Percentiles rank a stretch among this genome's conserved stretches.
Conservation (phyloP, 2,113 vertebrate genomes). For the Octodon degus region DNA sequence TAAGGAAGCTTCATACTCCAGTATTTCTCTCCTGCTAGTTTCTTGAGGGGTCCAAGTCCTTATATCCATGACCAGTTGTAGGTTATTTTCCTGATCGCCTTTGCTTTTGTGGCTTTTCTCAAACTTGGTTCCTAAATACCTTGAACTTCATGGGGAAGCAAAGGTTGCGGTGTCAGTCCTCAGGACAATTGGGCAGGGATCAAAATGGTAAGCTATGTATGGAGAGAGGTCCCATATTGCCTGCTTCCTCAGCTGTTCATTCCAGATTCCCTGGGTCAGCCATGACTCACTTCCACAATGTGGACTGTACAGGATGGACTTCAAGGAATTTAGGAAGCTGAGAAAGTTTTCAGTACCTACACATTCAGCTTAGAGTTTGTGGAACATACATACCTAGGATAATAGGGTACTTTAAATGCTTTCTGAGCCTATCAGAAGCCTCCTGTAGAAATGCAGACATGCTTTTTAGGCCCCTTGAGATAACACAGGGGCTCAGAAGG, state of each 20-base stretch:
- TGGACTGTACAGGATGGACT: slow-evolving; percentile 72
- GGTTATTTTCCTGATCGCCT: slow-evolving; percentile 80
- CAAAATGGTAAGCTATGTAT: slow-evolving; percentile 82
- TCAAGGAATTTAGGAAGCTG: slow-evolving; percentile 52
- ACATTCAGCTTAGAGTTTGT: slow-evolving; percentile 58
- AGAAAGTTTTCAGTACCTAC: slow-evolving; percentile 77
- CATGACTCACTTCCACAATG: slow-evolving; percentile 68
- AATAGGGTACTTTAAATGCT: slow-evolving; percentile 72
- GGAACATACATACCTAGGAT: slow-evolving; percentile 62
- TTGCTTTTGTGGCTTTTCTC: slow-evolving; percentile 83
- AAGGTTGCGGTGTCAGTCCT: slow-evolving; percentile 82
- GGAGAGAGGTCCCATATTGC: slow-evolving; percentile 73
- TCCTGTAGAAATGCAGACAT: slow-evolving; percentile 71
- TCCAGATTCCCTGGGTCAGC: slow-evolving; percentile 68
- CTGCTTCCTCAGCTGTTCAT: slow-evolving; percentile 78
- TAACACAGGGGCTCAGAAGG: slow-evolving; percentile 74
- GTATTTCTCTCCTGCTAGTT: slow-evolving; percentile 3
- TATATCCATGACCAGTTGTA: slow-evolving; percentile 52
- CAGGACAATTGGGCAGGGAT: slow-evolving; percentile 80
- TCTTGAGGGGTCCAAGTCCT: slow-evolving; percentile 56
- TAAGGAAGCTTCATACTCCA: neutral
- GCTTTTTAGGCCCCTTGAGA: slow-evolving; percentile 71
- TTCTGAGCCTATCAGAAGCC: slow-evolving; percentile 58
- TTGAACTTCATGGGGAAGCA: slow-evolving; percentile 77
- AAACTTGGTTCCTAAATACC: slow-evolving; percentile 82